Percentiles rank a stretch among this genome's conserved stretches.
Evolutionary conservation across 2,113 vertebrate species (phyloP).

Genomic region (Falco punctatus): DNA sequence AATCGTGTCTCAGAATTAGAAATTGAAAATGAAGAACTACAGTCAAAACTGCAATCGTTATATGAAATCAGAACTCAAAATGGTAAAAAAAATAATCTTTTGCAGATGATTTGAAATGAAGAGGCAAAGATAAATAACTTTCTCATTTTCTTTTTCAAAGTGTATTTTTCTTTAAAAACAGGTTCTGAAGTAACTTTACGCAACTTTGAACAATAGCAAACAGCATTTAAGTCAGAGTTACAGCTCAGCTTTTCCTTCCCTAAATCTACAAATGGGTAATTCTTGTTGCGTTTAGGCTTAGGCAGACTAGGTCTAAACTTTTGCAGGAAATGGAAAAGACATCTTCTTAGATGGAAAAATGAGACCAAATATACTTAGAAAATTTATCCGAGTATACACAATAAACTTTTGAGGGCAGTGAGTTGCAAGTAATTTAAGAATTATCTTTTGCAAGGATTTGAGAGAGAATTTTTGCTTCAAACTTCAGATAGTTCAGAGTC

Average conservation of each 20-base stretch:
- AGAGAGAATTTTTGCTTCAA: background rate
- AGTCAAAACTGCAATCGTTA: slow-evolving; percentile 80
- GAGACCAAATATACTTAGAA: background rate
- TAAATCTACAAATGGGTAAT: background rate
- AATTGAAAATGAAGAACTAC: slow-evolving; percentile 80
- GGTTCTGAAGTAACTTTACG: background rate
- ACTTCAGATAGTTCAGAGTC: background rate
- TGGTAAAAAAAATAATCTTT: slow-evolving; percentile 70
- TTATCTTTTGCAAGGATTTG: background rate
- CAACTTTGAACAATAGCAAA: background rate
- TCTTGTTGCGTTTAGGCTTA: background rate
- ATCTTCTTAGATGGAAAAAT: background rate
- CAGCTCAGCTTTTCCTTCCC: background rate
- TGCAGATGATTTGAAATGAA: background rate
- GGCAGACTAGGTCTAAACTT: background rate
- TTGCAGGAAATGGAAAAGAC: background rate
- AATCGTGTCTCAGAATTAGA: slow-evolving; percentile 78
- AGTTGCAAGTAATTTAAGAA: background rate
- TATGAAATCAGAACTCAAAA: slow-evolving; percentile 81
- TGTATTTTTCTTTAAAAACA: background rate
- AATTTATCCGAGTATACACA: background rate
- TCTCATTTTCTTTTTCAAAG: background rate
- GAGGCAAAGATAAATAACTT: background rate
- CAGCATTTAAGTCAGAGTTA: background rate
- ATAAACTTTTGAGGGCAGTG: background rate